phyloP scores from a whole-genome alignment of 2,797 vertebrate species.

The Selene dorsalis region DNA sequence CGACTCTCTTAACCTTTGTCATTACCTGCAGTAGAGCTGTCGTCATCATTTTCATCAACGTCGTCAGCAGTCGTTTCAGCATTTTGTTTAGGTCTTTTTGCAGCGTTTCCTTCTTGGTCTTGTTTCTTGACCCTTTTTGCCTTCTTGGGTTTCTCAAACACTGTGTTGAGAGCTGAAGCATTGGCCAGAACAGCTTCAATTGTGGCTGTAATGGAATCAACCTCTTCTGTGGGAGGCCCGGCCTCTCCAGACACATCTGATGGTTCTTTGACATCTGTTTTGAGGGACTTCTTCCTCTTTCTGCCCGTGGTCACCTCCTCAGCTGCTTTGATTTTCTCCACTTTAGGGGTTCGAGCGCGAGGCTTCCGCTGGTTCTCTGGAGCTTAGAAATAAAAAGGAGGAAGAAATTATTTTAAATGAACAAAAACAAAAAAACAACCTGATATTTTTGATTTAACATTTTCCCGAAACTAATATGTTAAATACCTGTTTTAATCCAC shows the following conservation, averaged over 20 bases:
- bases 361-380: constrained; percentile 67
- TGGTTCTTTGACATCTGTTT: constrained; percentile 59
- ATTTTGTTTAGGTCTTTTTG: constrained; percentile 67
- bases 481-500: constrained; percentile 70
- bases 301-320: constrained; percentile 55
- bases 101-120: constrained; percentile 61
- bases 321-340: constrained; percentile 52
- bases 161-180: constrained; percentile 40
- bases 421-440: too few relatives aligned
- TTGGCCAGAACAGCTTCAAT: constrained; percentile 76
- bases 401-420: not conserved
- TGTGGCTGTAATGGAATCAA: constrained; percentile 72
- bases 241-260: constrained; percentile 35
- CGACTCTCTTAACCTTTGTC: not conserved
- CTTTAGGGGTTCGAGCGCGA: constrained; percentile 72
- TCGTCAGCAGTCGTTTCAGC: constrained; percentile 59
- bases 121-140: constrained; percentile 76
- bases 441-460: too few relatives aligned
- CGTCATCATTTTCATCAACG: constrained; percentile 77
- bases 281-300: constrained; percentile 75
- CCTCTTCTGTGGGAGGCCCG: constrained; percentile 53
- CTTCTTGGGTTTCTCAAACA: constrained; percentile 75
- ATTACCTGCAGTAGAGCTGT: constrained; percentile 79
- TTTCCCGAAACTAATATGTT: not conserved
- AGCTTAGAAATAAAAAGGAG: constrained; percentile 31